A percentile compares a stretch with the other conserved stretches of the same genome.
phyloP scores from a whole-genome alignment of 2,797 vertebrate genomes.

The Numenius phaeopus region DNA sequence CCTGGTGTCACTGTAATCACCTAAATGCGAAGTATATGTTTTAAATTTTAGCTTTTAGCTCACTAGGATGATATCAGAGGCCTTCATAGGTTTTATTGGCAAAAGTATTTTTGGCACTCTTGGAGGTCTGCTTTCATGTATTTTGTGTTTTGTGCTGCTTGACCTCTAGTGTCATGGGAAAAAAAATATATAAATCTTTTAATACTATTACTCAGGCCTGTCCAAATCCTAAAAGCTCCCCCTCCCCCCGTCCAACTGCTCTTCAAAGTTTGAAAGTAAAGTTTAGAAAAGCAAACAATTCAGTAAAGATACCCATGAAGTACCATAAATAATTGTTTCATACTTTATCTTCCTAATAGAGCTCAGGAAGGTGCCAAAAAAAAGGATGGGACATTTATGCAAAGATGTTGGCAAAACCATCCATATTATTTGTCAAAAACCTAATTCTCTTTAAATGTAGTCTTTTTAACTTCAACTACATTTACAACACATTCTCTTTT shows the following conservation, averaged over 20 bases:
- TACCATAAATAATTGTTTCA: not conserved
- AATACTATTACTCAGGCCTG: not conserved
- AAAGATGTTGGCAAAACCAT: not conserved
- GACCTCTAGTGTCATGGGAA: not conserved
- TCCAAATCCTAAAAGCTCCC: not conserved
- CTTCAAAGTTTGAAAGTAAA: not conserved
- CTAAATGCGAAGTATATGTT: not conserved
- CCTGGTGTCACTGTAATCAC: not conserved
- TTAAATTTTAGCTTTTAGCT: not conserved
- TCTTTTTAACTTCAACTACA: not conserved
- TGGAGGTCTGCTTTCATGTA: not conserved
- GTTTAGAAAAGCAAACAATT: not conserved
- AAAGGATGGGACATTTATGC: not conserved
- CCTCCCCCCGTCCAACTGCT: accelerated
- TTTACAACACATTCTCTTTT: not conserved
- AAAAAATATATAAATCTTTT: not conserved
- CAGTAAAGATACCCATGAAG: not conserved
- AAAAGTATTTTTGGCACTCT: not conserved
- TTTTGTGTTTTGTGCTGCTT: not conserved
- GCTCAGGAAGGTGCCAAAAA: not conserved
- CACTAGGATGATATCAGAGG: not conserved
- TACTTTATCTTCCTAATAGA: not conserved
- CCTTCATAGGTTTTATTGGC: not conserved
- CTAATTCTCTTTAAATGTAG: not conserved
- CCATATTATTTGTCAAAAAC: not conserved